Evolutionary conservation across 2,113 vertebrate species (phyloP).

Genomic region (Campylomormyrus numenius): DNA sequence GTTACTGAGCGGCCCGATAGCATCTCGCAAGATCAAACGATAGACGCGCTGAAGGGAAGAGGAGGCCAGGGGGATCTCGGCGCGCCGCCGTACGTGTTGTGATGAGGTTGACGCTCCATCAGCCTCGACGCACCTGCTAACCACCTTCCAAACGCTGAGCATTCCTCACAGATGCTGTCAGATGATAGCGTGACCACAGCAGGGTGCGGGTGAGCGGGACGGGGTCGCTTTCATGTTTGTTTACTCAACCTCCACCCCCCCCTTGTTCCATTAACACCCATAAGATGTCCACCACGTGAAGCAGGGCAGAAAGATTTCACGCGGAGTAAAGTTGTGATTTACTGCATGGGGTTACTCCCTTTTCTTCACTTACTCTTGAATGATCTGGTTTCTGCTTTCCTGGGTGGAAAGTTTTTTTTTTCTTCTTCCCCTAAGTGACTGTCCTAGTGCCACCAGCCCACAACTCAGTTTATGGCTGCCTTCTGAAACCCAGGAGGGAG

Average conservation of each 20-base stretch:
- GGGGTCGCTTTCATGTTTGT: not conserved
- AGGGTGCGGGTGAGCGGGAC: not conserved
- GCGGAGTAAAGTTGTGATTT: not conserved
- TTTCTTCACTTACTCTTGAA: not conserved
- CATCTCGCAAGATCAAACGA: conserved; percentile 58
- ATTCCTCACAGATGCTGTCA: conserved; percentile 40
- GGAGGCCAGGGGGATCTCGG: conserved; percentile 28
- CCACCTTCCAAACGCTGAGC: conserved; percentile 20
- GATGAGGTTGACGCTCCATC: conserved; percentile 48
- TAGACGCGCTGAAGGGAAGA: not conserved
- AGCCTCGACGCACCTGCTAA: conserved; percentile 44
- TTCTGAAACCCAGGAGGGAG: not conserved
- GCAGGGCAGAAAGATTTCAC: not conserved
- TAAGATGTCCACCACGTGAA: not conserved
- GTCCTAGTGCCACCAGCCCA: not conserved
- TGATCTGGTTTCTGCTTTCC: not conserved
- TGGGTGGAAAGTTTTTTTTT: not conserved
- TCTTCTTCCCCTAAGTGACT: not conserved
- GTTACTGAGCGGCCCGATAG: conserved; percentile 56
- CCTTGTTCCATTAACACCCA: not conserved
- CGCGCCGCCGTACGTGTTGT: conserved; percentile 35
- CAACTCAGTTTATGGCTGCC: not conserved
- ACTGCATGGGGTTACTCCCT: not conserved
- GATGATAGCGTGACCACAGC: not conserved
- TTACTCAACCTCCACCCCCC: not conserved